Evolutionary conservation across 2,888 invertebrate genomes (phyloP).

Genomic region (Matsumyia berberina): DNA sequence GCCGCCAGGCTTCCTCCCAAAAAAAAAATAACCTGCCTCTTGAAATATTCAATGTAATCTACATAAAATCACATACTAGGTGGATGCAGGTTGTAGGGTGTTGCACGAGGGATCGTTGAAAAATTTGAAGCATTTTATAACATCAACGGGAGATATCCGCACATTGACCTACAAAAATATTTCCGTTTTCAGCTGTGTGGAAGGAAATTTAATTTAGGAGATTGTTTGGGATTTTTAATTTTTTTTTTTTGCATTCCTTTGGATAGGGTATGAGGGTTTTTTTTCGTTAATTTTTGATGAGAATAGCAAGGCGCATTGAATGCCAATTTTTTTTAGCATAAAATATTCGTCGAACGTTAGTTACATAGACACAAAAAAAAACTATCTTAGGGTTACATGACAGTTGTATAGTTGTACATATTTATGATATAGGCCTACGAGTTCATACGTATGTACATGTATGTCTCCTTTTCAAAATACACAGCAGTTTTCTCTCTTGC

Average conservation of each 20-base stretch:
- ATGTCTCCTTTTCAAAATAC: no score
- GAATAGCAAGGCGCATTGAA: no score
- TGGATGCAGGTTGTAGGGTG: constrained; percentile 24
- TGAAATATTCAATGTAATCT: constrained; percentile 72
- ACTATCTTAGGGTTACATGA: no score
- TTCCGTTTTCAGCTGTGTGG: constrained; percentile 11
- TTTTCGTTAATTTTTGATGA: background rate
- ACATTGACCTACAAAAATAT: constrained; percentile 47
- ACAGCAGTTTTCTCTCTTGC: no score
- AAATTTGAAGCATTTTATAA: constrained; percentile 22
- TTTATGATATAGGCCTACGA: no score
- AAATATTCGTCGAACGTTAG: no score
- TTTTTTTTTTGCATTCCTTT: background rate
- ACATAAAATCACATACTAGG: constrained; percentile 67
- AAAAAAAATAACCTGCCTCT: constrained; percentile 41
- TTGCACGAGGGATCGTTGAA: constrained; percentile 12
- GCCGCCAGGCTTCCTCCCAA: background rate
- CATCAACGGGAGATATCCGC: constrained; percentile 16
- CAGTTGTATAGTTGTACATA: no score
- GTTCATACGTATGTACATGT: no score
- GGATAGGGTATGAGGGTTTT: background rate
- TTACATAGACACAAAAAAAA: no score
- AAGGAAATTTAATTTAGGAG: constrained; percentile 12
- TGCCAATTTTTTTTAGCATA: no score
- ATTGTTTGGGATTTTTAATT: background rate